Percentiles rank a stretch among this genome's conserved stretches.
Conservation (phyloP, 2,888 invertebrate genomes). For the Cyaniris semiargus region DNA sequence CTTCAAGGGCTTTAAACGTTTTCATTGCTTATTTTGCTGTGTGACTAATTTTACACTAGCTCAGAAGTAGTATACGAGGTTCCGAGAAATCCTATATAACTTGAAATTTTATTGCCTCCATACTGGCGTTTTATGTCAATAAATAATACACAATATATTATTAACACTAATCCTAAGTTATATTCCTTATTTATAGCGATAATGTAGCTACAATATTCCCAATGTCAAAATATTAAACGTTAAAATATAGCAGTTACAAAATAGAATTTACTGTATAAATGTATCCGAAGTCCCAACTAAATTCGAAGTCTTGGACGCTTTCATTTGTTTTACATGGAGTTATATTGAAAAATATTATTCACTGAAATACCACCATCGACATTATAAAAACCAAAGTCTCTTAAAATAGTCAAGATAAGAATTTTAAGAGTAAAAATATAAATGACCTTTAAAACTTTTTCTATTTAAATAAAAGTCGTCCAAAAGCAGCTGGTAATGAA, state of each 20-base stretch:
- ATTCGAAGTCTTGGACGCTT: not conserved
- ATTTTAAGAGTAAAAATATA: not conserved
- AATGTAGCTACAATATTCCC: not conserved
- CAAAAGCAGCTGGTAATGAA: not conserved
- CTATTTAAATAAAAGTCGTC: conserved; percentile 5
- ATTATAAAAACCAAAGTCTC: not conserved
- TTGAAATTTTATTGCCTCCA: conserved; percentile 46
- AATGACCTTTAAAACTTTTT: not conserved
- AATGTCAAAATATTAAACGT: not conserved
- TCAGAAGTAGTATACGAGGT: conserved; percentile 51
- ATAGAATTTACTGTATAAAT: not conserved
- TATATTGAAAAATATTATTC: not conserved
- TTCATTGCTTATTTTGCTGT: conserved; percentile 73
- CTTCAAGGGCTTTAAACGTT: conserved; percentile 61
- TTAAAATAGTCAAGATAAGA: not conserved
- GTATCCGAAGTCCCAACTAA: too few species aligned
- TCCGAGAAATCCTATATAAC: conserved; percentile 53
- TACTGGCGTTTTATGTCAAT: conserved; percentile 45
- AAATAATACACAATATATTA: conserved; percentile 42
- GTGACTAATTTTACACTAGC: conserved; percentile 72
- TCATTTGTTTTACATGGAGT: not conserved
- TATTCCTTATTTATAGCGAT: conserved; percentile 4
- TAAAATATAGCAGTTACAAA: not conserved
- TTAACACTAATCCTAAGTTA: conserved; percentile 14
- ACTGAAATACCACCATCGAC: not conserved